These are phyloP conservation scores for Hemitrygon akajei DNA, from an alignment of 2,797 vertebrate species.

Conservation along the genomic window DNA sequence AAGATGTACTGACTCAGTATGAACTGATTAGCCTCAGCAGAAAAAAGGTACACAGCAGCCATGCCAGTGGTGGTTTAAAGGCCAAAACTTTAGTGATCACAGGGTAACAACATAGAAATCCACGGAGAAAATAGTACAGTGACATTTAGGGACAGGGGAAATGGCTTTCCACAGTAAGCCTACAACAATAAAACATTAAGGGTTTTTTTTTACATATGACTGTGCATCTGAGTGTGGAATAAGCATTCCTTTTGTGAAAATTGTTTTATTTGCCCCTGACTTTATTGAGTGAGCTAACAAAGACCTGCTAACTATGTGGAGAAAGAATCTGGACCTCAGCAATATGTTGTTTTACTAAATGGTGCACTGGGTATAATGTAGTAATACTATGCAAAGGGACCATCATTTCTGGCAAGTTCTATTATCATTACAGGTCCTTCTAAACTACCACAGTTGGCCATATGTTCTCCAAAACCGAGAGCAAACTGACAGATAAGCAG, in stretches of 20 bases:
- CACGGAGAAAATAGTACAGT: neutral
- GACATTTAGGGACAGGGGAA: neutral
- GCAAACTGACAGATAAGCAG: constrained; percentile 25
- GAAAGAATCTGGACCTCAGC: neutral
- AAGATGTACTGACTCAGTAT: constrained; percentile 16
- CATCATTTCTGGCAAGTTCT: neutral
- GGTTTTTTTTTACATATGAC: neutral
- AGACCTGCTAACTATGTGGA: neutral
- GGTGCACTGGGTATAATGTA: neutral
- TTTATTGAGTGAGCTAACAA: neutral
- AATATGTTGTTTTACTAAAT: constrained; percentile 20
- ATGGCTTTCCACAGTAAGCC: neutral
- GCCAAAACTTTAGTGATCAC: neutral
- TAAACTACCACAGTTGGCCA: constrained; percentile 28
- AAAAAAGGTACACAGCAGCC: neutral
- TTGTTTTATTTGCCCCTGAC: neutral
- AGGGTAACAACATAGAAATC: neutral
- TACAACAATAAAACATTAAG: neutral
- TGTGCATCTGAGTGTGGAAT: neutral
- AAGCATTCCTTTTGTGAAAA: neutral
- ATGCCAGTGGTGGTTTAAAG: neutral
- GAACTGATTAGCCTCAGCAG: constrained; percentile 29
- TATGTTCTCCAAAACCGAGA: constrained; percentile 18
- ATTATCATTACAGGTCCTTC: neutral
- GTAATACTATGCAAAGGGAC: neutral